Percentiles rank a stretch among this genome's conserved stretches.
Conservation (phyloP, 2,888 invertebrate genomes). For the Nephrocerus scutellatus region DNA sequence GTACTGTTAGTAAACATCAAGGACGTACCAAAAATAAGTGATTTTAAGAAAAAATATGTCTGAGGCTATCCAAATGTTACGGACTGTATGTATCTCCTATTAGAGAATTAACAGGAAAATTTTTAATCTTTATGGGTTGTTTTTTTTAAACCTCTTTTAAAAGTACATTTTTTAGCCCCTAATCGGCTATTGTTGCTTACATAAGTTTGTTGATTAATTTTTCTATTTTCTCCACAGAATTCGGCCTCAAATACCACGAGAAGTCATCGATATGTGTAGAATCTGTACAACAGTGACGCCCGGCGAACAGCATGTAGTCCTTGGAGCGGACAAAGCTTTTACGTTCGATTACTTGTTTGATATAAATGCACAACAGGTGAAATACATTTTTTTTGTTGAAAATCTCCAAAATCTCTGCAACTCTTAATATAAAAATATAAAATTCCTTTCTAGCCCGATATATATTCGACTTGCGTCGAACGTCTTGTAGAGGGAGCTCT, state of each 20-base stretch:
- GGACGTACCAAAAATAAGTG: too few species aligned
- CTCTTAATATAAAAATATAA: background rate
- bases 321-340: conserved; percentile 90
- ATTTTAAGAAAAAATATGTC: too few species aligned
- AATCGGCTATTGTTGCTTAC: background rate
- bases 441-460: conserved; percentile 41
- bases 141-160: too few species aligned
- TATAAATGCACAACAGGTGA: conserved; percentile 63
- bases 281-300: conserved; percentile 85
- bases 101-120: too few species aligned
- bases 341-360: conserved; percentile 97
- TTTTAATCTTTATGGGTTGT: too few species aligned
- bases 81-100: too few species aligned
- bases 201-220: background rate
- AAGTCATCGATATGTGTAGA: conserved; percentile 91
- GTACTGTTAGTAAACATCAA: too few species aligned
- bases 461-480: conserved; percentile 80
- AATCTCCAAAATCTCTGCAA: too few species aligned
- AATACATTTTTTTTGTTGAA: background rate
- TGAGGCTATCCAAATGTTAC: too few species aligned
- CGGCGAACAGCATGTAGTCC: conserved; percentile 83
- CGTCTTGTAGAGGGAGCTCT: conserved; percentile 85
- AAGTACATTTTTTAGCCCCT: too few species aligned
- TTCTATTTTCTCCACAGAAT: conserved; percentile 59
- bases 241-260: conserved; percentile 87